Base-by-base conservation (phyloP, 2,797 vertebrate genomes). In the Tokudaia tokunoshimensis region DNA sequence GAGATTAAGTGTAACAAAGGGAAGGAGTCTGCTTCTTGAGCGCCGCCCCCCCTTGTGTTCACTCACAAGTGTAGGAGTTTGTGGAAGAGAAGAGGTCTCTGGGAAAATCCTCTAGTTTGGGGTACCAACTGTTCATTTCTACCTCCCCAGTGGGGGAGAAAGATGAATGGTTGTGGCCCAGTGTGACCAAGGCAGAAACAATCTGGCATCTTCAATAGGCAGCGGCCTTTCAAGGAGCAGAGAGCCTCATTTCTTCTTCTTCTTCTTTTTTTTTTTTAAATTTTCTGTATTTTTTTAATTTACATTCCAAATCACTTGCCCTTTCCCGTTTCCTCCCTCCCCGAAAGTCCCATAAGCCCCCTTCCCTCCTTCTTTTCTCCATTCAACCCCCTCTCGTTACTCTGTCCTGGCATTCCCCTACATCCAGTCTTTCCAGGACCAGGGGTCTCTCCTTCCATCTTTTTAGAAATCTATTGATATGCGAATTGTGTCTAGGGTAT, bases 21-120 rank as follows among this genome's bases (percentile, higher is more conserved):
- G 31, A 92, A 88, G 70, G 72, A 65, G 31, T 88, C 87, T 82
- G 75, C 59, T 96, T 88, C 88, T 96, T 91, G 13, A 57, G 14
- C 75, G 65, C 22, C n/a, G n/a, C 26, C 91, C 52, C 52, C 11
- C 47, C 55, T 85, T 50, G 37, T 15, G 19, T 31, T 70, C 63
- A 41, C 34, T 75, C 76, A 31, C 4, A 24, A 94, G 78, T 67
- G 70, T 22, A 88, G 55, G 74, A 81, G 34, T 82, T 86, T 86
- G 63, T 96, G 34, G 57, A 85, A 90, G 92, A 85, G n/a, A 88
- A 63, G 34, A 92, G 20, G 22, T 80, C 80, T 80, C 59, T 24
- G 59, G 70, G 31, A 70, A 92, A 91, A 96, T 67, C 29, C 79
- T 83, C 50, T 29, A 15, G 17, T 80, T 79, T 92, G n/a, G 12